A percentile compares a stretch with the other conserved stretches of the same genome.
These are phyloP conservation scores for Xenopus petersii DNA, from an alignment of 2,797 vertebrate genomes.

Conservation along the genomic window DNA sequence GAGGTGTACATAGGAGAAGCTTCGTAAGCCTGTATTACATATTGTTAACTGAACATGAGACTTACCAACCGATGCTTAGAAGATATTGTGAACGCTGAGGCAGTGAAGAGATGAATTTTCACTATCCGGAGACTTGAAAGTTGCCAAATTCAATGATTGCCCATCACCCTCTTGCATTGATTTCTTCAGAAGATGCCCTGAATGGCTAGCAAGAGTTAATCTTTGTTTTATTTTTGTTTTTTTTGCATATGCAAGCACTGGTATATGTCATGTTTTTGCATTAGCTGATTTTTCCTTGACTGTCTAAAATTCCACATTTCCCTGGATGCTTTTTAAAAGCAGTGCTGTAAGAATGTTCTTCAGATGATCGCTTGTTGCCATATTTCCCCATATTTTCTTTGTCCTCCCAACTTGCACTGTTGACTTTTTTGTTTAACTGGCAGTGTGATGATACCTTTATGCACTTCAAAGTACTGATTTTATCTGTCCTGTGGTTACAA, in stretches of 20 bases:
- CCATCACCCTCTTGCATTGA: slow-evolving; percentile 46
- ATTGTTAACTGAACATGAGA: slow-evolving; percentile 51
- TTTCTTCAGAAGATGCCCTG: slow-evolving; percentile 11
- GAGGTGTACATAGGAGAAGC: slow-evolving; percentile 42
- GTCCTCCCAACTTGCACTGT: slow-evolving; percentile 48
- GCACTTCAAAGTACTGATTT: slow-evolving; percentile 50
- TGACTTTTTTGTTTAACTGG: slow-evolving; percentile 42
- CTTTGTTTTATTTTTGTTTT: slow-evolving; percentile 25
- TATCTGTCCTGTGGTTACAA: slow-evolving; percentile 52
- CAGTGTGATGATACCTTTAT: slow-evolving; percentile 41
- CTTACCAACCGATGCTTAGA: slow-evolving; percentile 44
- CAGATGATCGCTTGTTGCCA: slow-evolving; percentile 42
- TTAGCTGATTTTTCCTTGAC: slow-evolving; percentile 38
- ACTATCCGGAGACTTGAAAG: slow-evolving; percentile 41
- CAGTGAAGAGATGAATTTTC: slow-evolving; percentile 30
- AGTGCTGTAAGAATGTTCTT: slow-evolving; percentile 31
- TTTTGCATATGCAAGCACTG: slow-evolving; percentile 46
- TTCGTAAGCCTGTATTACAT: slow-evolving; percentile 49
- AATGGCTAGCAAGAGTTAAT: slow-evolving; percentile 17
- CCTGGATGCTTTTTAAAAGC: slow-evolving; percentile 28
- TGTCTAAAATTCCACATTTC: slow-evolving; percentile 5
- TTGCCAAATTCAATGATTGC: slow-evolving; percentile 45
- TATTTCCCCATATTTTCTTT: slow-evolving; percentile 21
- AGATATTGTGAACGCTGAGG: slow-evolving; percentile 43
- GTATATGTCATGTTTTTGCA: slow-evolving; percentile 38